phyloP scores from a whole-genome alignment of 2,888 invertebrate species.

The Epistrophella euchroma region DNA sequence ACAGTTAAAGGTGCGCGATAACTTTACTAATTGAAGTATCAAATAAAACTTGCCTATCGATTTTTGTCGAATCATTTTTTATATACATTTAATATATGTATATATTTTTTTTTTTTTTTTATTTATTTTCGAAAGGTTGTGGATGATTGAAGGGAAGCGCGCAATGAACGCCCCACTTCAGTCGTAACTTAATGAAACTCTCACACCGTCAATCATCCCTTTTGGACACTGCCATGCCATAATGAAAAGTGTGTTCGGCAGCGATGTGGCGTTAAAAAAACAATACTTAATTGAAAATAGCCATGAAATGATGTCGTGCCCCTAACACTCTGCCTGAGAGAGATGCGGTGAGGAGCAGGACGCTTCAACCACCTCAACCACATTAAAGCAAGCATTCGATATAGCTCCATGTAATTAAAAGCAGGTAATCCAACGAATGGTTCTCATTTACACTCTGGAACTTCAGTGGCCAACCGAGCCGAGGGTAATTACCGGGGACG shows the following conservation, averaged over 20 bases:
- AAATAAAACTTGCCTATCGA: slow-evolving; percentile 50
- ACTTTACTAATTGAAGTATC: slow-evolving; percentile 54
- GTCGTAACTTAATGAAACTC: slow-evolving; percentile 18
- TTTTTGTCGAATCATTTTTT: slow-evolving; percentile 48
- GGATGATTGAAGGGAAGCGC: neutral
- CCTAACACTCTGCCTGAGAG: slow-evolving; percentile 13
- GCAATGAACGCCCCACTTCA: slow-evolving; percentile 13
- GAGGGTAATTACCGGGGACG: slow-evolving; percentile 63
- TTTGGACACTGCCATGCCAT: neutral
- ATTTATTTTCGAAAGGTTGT: neutral
- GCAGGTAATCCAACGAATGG: slow-evolving; percentile 54
- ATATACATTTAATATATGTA: slow-evolving; percentile 25
- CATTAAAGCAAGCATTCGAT: slow-evolving; percentile 43
- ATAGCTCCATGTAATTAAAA: slow-evolving; percentile 62
- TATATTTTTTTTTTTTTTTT: neutral
- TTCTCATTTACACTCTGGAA: slow-evolving; percentile 58
- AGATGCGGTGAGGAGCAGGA: neutral
- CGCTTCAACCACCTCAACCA: neutral
- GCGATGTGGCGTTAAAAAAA: slow-evolving; percentile 38
- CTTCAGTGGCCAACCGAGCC: slow-evolving; percentile 25
- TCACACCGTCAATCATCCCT: slow-evolving; percentile 14
- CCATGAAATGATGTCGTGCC: slow-evolving; percentile 57
- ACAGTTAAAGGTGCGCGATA: slow-evolving; percentile 37
- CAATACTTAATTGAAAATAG: slow-evolving; percentile 66
- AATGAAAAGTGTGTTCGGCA: slow-evolving; percentile 16